These are phyloP conservation scores for Pimephales promelas DNA, from an alignment of 2,113 vertebrate species.

Conservation along the genomic window DNA sequence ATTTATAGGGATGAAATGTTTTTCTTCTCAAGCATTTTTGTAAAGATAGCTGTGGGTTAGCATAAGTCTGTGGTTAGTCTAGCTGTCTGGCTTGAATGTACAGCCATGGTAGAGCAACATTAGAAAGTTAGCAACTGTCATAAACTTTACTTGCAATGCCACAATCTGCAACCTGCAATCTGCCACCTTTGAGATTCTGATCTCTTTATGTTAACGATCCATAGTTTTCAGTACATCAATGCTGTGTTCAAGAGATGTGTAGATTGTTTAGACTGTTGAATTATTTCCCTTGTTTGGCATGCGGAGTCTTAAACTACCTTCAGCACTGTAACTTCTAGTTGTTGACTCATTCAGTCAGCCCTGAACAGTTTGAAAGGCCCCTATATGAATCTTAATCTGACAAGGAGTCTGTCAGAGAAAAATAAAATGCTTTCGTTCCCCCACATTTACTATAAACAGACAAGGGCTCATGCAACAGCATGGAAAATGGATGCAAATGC, in stretches of 20 bases:
- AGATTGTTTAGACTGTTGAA: background rate
- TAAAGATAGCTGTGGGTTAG: background rate
- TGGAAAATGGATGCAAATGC: constrained; percentile 31
- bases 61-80: background rate
- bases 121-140: background rate
- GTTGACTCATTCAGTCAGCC: constrained; percentile 22
- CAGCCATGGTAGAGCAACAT: background rate
- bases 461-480: constrained; percentile 43
- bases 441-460: constrained; percentile 35
- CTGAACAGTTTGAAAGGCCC: constrained; percentile 5
- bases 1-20: background rate
- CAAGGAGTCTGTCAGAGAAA: constrained; percentile 14
- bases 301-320: background rate
- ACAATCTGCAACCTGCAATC: too few relatives aligned
- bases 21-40: background rate
- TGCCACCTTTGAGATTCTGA: background rate
- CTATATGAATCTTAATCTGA: constrained; percentile 16
- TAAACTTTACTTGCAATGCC: background rate
- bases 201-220: background rate
- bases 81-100: background rate
- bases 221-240: background rate
- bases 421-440: constrained; percentile 33
- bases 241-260: background rate
- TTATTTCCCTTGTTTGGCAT: background rate
- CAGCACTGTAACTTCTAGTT: background rate